Percentiles rank a stretch among this genome's conserved stretches.
Evolutionary conservation across 2,888 invertebrate species (phyloP).

Genomic region (Troides oblongomaculatus): DNA sequence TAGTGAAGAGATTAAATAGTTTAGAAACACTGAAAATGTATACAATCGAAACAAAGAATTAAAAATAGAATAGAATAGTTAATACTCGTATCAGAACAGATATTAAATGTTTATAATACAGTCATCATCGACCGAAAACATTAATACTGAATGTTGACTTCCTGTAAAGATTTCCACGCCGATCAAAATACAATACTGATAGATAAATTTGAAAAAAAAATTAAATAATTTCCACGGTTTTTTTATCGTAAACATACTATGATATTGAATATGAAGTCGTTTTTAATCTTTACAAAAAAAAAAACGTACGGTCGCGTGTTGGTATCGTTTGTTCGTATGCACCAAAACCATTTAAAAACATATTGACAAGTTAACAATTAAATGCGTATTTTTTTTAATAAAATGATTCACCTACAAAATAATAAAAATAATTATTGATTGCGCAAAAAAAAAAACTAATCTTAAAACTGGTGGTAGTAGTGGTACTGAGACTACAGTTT

Average conservation of each 20-base stretch:
- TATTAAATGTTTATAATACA: neutral
- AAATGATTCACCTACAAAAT: too few relatives aligned
- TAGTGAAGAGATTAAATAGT: neutral
- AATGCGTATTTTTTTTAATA: too few relatives aligned
- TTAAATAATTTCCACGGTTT: neutral
- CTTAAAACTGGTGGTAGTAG: neutral
- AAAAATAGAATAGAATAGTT: neutral
- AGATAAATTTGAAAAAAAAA: neutral
- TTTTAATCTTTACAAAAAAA: neutral
- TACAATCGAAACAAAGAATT: neutral
- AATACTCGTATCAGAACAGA: neutral
- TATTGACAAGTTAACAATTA: neutral
- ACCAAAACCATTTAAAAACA: constrained; percentile 37
- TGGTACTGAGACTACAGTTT: neutral
- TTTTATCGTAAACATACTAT: too few relatives aligned
- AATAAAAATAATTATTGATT: neutral
- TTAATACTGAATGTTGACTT: too few relatives aligned
- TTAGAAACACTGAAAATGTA: neutral
- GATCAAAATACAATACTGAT: neutral
- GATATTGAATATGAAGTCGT: too few relatives aligned
- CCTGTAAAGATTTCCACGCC: too few relatives aligned
- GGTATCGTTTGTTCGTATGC: constrained; percentile 51
- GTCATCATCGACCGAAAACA: too few relatives aligned
- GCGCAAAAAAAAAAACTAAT: neutral
- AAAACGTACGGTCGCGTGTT: neutral